These are phyloP conservation scores for Erpobdella octoculata DNA, from an alignment of 2,888 invertebrate genomes.

Conservation along the genomic window DNA sequence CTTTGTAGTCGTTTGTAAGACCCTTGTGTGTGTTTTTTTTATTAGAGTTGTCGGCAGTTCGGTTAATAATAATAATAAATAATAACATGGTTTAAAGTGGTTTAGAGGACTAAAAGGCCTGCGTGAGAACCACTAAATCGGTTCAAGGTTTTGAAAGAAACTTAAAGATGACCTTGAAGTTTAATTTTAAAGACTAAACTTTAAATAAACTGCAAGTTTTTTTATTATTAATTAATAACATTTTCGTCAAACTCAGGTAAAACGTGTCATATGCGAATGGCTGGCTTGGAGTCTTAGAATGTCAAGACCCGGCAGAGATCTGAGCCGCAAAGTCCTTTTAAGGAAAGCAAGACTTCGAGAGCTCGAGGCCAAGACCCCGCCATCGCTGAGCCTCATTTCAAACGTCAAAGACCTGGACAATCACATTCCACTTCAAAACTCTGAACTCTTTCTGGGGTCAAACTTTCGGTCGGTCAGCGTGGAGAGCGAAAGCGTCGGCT, in stretches of 20 bases:
- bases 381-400: constrained; percentile 39
- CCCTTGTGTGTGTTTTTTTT: too few relatives aligned
- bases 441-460: neutral
- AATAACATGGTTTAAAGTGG: too few relatives aligned
- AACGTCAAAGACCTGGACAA: constrained; percentile 40
- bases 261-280: constrained; percentile 39
- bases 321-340: constrained; percentile 38
- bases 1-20: too few relatives aligned
- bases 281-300: constrained; percentile 39
- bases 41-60: too few relatives aligned
- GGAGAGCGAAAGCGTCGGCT: constrained; percentile 25
- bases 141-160: too few relatives aligned
- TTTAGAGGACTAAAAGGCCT: too few relatives aligned
- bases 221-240: too few relatives aligned
- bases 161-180: too few relatives aligned
- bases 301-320: constrained; percentile 38
- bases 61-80: too few relatives aligned
- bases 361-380: constrained; percentile 37
- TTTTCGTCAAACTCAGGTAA: constrained; percentile 32
- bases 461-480: constrained; percentile 34
- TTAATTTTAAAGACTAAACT: too few relatives aligned
- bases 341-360: constrained; percentile 39
- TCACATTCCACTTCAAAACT: constrained; percentile 36
- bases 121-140: too few relatives aligned
- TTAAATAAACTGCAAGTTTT: too few relatives aligned